Evolutionary conservation across 2,888 invertebrate genomes (phyloP), one percentile per base, ranked within the genome.

Genomic region (Plemyria rubiginata): DNA sequence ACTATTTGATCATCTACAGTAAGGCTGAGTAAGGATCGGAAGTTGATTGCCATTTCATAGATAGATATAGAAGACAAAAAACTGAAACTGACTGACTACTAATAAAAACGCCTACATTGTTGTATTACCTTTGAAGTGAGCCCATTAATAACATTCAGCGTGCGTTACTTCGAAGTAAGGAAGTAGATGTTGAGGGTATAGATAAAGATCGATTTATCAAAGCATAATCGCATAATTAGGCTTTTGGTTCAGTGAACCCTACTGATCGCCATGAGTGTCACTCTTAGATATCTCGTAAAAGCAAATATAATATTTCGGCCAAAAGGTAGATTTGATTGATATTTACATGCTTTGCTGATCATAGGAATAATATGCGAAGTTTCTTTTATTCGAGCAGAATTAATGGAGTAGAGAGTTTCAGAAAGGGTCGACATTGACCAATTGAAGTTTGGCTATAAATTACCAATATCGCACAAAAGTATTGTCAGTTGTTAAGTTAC

Each of bases 341-440:
- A 48, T 48, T 28, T n/a, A 28, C 28, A 28, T 49, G 49, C 49
- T 13, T 38, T 7, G 29, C n/a, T 49, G 49, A 29, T n/a, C 49
- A 49, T 49, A 1, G 12, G 13, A 13, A 13, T 32, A 29, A 48
- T 29, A 13, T 5, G 8, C n/a, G 8, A 32, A 49, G 48, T 48
- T 48, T 48, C 29, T 13, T 38, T 43, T 43, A 16, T 45, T 45
- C 16, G 9, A 16, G 4, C 4, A 9, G 2, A 45, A 45, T 11
- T 9, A 9, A 12, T 40, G n/a, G n/a, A 41, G 41, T 41, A 7
- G 8, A 11, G 13, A 7, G 41, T 41, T 13, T 13, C n/a, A 12
- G 40, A 13, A 13, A 5, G 41, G 41, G n/a, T 13, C 13, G 43
- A 15, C 22, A 22, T 15, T 13, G 43, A 43, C 22, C 22, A 22